Percentiles rank a stretch among this genome's conserved stretches.
These are phyloP conservation scores for Ochlodes sylvanus DNA, from an alignment of 2,888 invertebrate genomes.

Conservation along the genomic window DNA sequence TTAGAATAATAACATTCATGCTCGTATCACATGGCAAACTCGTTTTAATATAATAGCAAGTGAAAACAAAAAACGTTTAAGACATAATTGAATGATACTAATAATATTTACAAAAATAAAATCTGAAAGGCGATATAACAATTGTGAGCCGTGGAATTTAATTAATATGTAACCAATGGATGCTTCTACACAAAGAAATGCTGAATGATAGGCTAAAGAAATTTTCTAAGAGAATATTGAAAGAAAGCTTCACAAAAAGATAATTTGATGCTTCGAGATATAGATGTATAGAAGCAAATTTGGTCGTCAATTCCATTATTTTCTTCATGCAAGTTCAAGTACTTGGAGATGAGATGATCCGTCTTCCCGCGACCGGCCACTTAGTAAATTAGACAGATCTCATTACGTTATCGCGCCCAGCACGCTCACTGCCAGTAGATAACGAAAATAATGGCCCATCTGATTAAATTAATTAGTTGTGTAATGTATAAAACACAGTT, in stretches of 20 bases:
- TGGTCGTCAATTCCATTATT: not conserved
- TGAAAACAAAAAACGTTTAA: no score
- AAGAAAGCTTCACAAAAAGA: not conserved
- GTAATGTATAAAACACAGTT: not conserved
- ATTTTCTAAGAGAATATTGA: no score
- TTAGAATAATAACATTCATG: no score
- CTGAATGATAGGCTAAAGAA: no score
- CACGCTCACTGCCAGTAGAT: not conserved
- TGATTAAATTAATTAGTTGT: constrained; percentile 2
- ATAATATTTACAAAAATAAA: no score
- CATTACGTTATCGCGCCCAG: constrained; percentile 22
- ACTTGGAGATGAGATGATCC: constrained; percentile 17
- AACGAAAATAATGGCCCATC: constrained; percentile 24
- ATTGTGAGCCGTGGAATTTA: no score
- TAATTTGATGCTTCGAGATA: not conserved
- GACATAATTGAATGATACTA: no score
- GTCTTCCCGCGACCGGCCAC: constrained; percentile 15
- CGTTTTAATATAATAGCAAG: no score
- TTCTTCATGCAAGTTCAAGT: constrained; percentile 12
- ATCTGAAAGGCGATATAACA: no score
- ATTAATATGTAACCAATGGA: no score
- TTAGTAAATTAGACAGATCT: constrained; percentile 34
- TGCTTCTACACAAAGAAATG: no score
- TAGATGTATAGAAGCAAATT: not conserved
- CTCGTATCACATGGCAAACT: no score